A percentile compares a stretch with the other conserved stretches of the same genome.
phyloP scores from a whole-genome alignment of 2,797 vertebrate genomes.

The Holocentrus rufus region DNA sequence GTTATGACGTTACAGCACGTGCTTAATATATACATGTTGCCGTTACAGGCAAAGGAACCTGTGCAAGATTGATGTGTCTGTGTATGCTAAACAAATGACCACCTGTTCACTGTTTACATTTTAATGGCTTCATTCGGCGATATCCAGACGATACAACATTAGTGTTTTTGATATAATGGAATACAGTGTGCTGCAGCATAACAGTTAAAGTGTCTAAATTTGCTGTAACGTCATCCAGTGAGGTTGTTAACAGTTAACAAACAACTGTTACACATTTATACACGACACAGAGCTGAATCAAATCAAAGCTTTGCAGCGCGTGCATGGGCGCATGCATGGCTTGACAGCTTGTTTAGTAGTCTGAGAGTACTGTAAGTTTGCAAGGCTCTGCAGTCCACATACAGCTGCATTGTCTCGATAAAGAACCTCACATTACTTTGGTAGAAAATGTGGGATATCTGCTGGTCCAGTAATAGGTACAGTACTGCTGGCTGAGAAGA shows the following conservation, averaged over 20 bases:
- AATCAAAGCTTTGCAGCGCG: no score
- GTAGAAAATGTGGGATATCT: background rate
- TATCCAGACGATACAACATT: slow-evolving; percentile 2
- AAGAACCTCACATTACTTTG: background rate
- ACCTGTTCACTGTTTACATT: slow-evolving; percentile 79
- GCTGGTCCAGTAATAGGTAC: background rate
- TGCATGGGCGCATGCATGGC: no score
- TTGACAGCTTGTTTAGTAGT: no score
- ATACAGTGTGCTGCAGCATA: background rate
- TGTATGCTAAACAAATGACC: slow-evolving; percentile 57
- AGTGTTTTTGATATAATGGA: background rate
- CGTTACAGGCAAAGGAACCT: background rate
- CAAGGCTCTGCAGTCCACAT: background rate
- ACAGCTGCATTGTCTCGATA: background rate
- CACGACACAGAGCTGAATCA: background rate
- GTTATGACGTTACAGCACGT: background rate
- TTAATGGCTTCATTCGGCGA: slow-evolving; percentile 48
- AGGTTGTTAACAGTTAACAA: no score
- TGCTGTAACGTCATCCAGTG: background rate
- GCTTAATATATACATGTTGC: background rate
- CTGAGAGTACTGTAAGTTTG: no score
- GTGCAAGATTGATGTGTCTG: background rate
- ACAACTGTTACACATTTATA: background rate
- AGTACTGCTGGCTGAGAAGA: background rate
- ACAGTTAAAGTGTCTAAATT: background rate